phyloP scores from a whole-genome alignment of 2,888 invertebrate genomes.

The Megamerina dolium region DNA sequence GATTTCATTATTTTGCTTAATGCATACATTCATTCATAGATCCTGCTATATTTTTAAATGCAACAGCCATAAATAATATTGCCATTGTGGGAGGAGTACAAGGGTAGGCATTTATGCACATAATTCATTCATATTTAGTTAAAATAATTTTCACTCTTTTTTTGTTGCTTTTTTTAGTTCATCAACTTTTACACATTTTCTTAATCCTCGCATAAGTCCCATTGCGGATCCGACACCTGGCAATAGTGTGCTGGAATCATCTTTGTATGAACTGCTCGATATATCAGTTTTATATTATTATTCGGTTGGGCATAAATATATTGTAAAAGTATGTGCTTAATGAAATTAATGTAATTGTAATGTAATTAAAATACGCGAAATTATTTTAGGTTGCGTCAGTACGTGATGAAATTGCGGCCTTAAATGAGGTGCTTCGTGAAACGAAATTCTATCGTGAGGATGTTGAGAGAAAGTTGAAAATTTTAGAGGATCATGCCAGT shows the following conservation, averaged over 20 bases:
- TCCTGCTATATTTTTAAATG: conserved; percentile 38
- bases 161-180: conserved; percentile 20
- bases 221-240: conserved; percentile 30
- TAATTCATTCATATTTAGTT: too few relatives aligned
- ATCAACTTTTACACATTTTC: conserved; percentile 34
- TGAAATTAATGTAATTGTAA: not conserved
- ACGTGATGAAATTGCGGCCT: conserved; percentile 45
- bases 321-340: conserved; percentile 37
- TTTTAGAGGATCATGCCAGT: conserved; percentile 36
- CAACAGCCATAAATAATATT: conserved; percentile 39
- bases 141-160: not conserved
- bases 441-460: conserved; percentile 44
- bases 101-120: too few relatives aligned
- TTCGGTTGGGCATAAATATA: conserved; percentile 48
- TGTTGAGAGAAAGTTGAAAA: conserved; percentile 38
- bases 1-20: conserved; percentile 5
- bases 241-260: conserved; percentile 30
- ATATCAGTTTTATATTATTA: conserved; percentile 45
- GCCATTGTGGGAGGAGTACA: conserved; percentile 38
- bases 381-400: conserved; percentile 37
- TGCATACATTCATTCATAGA: conserved; percentile 25
- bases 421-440: conserved; percentile 45
- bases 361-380: not conserved
- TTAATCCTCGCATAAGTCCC: conserved; percentile 28
- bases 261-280: conserved; percentile 44